These are phyloP conservation scores for Trisateles emortualis DNA, from an alignment of 2,888 invertebrate genomes.

Conservation along the genomic window DNA sequence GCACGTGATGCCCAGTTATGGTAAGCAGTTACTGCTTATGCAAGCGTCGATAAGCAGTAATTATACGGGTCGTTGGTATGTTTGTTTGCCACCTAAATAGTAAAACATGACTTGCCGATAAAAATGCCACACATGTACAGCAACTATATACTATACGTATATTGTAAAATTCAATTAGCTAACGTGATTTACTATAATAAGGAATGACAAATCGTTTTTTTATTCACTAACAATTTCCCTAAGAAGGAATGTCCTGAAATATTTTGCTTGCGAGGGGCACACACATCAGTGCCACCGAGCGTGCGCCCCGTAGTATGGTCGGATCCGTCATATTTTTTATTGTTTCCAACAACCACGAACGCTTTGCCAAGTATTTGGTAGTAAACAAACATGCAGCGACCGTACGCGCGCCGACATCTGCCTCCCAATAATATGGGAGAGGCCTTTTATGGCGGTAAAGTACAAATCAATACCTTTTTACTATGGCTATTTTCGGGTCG, in stretches of 20 bases:
- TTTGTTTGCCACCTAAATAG: no score
- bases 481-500: not conserved
- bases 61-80: no score
- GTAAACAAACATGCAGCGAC: conserved; percentile 73
- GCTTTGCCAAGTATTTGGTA: conserved; percentile 41
- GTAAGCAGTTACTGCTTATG: no score
- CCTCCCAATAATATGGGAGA: conserved; percentile 75
- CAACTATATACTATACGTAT: no score
- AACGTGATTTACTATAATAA: no score
- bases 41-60: no score
- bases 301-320: conserved; percentile 75
- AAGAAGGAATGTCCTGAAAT: conserved; percentile 22
- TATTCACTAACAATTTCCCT: not conserved
- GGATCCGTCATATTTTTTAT: conserved; percentile 81
- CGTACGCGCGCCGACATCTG: conserved; percentile 70
- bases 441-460: conserved; percentile 73
- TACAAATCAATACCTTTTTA: not conserved
- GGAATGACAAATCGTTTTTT: no score
- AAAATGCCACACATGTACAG: no score
- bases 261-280: conserved; percentile 1
- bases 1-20: no score
- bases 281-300: conserved; percentile 44
- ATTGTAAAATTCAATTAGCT: no score
- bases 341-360: conserved; percentile 72
- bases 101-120: no score